phyloP scores from a whole-genome alignment of 1,140 invertebrate species.

The Planococcus citri region DNA sequence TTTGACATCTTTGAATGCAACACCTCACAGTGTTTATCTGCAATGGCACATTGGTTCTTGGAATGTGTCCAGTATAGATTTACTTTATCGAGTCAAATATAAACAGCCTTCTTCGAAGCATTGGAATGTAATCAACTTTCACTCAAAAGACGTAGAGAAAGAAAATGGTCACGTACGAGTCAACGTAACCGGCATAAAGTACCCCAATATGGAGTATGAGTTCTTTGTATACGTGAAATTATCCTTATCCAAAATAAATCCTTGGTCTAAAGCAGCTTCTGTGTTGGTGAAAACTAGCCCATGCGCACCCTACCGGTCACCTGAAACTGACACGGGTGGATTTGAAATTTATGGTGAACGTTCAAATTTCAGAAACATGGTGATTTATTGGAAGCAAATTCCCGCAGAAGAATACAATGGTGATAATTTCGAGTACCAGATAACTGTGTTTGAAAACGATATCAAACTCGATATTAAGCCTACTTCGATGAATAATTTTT shows the following conservation, averaged over 20 bases:
- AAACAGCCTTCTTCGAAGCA: slow-evolving; percentile 41
- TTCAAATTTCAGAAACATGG: slow-evolving; percentile 38
- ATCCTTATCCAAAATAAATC: no score
- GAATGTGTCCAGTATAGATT: slow-evolving; percentile 41
- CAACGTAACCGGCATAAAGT: slow-evolving; percentile 45
- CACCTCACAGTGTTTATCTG: slow-evolving; percentile 43
- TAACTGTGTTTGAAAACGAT: neutral
- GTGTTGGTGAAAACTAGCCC: slow-evolving; percentile 44
- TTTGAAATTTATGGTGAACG: slow-evolving; percentile 43
- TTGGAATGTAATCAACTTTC: slow-evolving; percentile 37
- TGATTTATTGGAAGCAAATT: slow-evolving; percentile 57
- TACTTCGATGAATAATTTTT: neutral
- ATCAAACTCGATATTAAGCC: slow-evolving; percentile 8
- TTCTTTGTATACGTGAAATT: slow-evolving; percentile 48
- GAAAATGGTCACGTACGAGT: slow-evolving; percentile 27
- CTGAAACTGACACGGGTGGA: slow-evolving; percentile 47
- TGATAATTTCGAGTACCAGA: slow-evolving; percentile 38
- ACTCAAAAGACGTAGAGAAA: no score
- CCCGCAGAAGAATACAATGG: slow-evolving; percentile 46
- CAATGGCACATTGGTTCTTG: slow-evolving; percentile 47
- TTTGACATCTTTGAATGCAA: slow-evolving; percentile 41
- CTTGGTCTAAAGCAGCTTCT: slow-evolving; percentile 48
- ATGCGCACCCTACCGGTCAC: slow-evolving; percentile 42
- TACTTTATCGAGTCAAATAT: slow-evolving; percentile 47
- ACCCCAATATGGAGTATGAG: slow-evolving; percentile 52